phyloP scores from a whole-genome alignment of 2,888 invertebrate species.

The Heliconius hortense region DNA sequence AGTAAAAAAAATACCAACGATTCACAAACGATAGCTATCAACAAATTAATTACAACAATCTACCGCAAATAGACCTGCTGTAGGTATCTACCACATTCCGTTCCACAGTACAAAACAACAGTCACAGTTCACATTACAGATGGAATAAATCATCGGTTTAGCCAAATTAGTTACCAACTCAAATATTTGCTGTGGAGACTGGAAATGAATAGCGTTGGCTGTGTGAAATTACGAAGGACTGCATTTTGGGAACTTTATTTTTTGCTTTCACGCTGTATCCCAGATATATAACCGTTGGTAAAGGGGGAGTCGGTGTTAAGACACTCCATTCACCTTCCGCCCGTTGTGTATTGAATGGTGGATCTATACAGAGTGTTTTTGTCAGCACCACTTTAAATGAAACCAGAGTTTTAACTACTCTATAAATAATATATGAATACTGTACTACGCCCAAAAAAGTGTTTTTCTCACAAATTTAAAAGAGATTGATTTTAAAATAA shows the following conservation, averaged over 20 bases:
- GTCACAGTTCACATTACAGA: conserved; percentile 15
- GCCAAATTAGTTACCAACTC: conserved; percentile 28
- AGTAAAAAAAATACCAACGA: background rate
- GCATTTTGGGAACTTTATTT: background rate
- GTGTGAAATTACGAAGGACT: conserved; percentile 7
- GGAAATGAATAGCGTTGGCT: conserved; percentile 21
- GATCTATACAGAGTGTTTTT: too few species aligned
- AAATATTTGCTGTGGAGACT: conserved; percentile 27
- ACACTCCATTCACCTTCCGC: too few species aligned
- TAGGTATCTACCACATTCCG: background rate
- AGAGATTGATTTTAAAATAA: too few species aligned
- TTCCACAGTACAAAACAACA: conserved; percentile 11
- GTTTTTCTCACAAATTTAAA: too few species aligned
- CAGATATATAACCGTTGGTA: too few species aligned
- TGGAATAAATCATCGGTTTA: conserved; percentile 28
- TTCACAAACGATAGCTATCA: background rate
- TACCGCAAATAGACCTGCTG: conserved; percentile 10
- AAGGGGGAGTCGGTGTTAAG: too few species aligned
- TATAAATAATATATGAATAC: too few species aligned
- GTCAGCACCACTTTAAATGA: too few species aligned
- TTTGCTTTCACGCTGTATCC: too few species aligned
- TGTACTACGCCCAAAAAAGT: too few species aligned
- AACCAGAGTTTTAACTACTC: too few species aligned
- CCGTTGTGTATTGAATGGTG: too few species aligned
- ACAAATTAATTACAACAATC: background rate